phyloP scores from a whole-genome alignment of 2,888 invertebrate genomes.

The Troilus luridus region DNA sequence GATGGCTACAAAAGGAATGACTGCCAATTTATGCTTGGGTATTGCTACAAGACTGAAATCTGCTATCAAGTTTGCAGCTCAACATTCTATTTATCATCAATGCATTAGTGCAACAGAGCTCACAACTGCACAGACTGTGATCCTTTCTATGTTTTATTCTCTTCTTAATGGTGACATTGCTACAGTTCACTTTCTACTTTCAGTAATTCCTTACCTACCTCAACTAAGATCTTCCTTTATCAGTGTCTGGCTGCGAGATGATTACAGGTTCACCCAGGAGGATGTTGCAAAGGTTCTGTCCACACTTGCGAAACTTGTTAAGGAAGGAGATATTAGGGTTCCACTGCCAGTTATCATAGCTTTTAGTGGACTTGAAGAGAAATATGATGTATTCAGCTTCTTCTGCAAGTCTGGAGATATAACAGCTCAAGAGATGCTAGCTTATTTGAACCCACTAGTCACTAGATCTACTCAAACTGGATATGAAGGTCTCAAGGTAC shows the following conservation, averaged over 20 bases:
- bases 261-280: not conserved
- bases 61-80: not conserved
- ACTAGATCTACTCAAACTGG: constrained; percentile 1
- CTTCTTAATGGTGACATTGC: constrained; percentile 14
- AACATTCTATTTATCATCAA: not conserved
- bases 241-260: constrained; percentile 7
- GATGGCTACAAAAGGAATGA: not conserved
- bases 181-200: not conserved
- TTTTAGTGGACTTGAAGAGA: constrained; percentile 15
- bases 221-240: not conserved
- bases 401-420: not conserved
- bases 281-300: constrained; percentile 22
- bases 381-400: constrained; percentile 5
- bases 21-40: not conserved
- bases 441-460: not conserved
- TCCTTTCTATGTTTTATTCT: not conserved
- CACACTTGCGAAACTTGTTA: not conserved
- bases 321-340: not conserved
- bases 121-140: not conserved
- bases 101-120: not conserved
- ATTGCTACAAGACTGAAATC: not conserved
- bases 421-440: not conserved
- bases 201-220: not conserved
- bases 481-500: not conserved
- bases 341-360: not conserved